Evolutionary conservation across 2,113 vertebrate species (phyloP).

Genomic region (Mungos mungo): DNA sequence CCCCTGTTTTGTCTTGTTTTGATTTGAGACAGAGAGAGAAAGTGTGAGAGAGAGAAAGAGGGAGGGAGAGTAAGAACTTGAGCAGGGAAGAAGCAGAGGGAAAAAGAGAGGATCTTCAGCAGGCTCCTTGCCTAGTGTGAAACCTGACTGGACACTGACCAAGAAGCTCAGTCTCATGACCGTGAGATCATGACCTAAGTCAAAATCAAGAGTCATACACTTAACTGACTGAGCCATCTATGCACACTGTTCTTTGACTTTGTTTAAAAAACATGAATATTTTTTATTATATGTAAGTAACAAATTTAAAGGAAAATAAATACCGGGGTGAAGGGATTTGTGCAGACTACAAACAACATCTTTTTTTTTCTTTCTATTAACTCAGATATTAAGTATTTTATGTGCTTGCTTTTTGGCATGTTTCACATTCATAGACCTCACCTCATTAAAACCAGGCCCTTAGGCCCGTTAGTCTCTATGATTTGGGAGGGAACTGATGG

Average conservation of each 20-base stretch:
- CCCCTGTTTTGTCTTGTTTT: neutral
- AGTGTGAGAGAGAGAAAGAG: too few species aligned
- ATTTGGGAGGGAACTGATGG: neutral
- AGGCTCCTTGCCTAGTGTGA: too few species aligned
- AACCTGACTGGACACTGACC: too few species aligned
- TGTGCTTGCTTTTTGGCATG: neutral
- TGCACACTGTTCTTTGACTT: neutral
- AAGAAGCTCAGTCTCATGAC: too few species aligned
- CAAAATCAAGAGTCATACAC: too few species aligned
- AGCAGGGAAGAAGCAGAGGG: too few species aligned
- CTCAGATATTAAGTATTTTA: neutral
- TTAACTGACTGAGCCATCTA: too few species aligned
- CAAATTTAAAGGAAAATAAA: neutral
- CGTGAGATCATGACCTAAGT: too few species aligned
- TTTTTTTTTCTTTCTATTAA: neutral
- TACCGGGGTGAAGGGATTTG: neutral
- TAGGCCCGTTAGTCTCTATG: neutral
- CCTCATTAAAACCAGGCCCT: conserved; percentile 1
- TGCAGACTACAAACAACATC: neutral
- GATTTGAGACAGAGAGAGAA: too few species aligned
- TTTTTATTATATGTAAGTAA: neutral
- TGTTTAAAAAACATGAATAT: neutral
- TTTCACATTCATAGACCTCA: neutral
- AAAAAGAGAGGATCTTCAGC: too few species aligned
- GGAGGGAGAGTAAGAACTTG: too few species aligned